Evolutionary conservation across 2,888 invertebrate genomes (phyloP).

Genomic region (Phragmatobia fuliginosa): DNA sequence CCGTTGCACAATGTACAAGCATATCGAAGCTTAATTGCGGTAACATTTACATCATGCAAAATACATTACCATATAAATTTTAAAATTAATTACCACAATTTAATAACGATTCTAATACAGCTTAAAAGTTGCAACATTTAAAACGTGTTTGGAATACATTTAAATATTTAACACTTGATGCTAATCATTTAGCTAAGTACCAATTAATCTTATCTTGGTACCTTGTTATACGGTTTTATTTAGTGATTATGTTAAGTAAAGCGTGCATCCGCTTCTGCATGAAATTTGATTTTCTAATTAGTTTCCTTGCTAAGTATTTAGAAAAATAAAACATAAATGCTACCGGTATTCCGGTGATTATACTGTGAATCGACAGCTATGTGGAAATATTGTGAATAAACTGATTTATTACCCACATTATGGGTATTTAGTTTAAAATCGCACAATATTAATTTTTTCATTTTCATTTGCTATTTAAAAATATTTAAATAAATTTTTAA

Average conservation of each 20-base stretch:
- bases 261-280: background rate
- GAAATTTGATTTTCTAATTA: conserved; percentile 3
- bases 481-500: background rate
- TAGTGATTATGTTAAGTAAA: background rate
- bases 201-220: conserved; percentile 4
- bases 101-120: background rate
- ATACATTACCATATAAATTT: background rate
- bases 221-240: conserved; percentile 5
- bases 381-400: background rate
- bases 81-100: background rate
- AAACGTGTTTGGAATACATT: background rate
- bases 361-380: background rate
- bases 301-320: background rate
- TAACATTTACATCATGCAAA: background rate
- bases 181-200: background rate
- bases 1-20: background rate
- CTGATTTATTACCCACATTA: background rate
- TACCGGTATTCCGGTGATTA: conserved; percentile 4
- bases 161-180: background rate
- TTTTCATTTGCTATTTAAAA: too few relatives aligned
- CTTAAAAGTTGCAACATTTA: background rate
- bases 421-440: background rate
- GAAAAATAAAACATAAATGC: background rate
- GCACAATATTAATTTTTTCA: too few relatives aligned
- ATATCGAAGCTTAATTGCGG: background rate